Percentiles rank a stretch among this genome's conserved stretches.
Conservation (phyloP, 2,113 vertebrate species). For the Felis chaus region DNA sequence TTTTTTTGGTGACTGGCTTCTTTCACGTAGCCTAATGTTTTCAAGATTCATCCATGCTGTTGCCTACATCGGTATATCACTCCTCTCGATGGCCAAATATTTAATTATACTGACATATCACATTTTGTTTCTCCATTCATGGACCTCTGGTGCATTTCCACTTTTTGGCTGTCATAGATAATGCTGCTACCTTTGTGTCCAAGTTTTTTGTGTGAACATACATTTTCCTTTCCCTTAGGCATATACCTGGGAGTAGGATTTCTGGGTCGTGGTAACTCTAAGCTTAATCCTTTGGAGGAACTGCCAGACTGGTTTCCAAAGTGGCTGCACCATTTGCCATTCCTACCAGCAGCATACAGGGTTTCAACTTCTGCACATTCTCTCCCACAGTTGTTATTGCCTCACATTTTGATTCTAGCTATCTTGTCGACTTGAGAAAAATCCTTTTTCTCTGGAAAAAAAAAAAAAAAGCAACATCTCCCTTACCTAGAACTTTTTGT, state of each 20-base stretch:
- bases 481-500: background rate
- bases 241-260: background rate
- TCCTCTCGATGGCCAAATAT: background rate
- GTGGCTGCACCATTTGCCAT: background rate
- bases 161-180: background rate
- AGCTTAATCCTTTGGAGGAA: background rate
- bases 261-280: background rate
- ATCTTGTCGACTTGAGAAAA: background rate
- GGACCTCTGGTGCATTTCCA: background rate
- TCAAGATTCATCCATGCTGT: background rate
- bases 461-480: background rate
- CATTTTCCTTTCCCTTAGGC: background rate
- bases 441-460: background rate
- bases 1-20: background rate
- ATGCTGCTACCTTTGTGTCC: background rate
- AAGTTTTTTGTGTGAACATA: background rate
- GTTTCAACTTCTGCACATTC: background rate
- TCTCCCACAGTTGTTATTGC: background rate
- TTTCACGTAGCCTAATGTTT: background rate
- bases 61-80: background rate
- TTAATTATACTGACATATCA: background rate
- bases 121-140: background rate
- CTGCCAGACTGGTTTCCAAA: background rate
- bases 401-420: background rate
- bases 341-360: background rate